Evolutionary conservation across 2,888 invertebrate species (phyloP).

Genomic region (Orthosia gracilis): DNA sequence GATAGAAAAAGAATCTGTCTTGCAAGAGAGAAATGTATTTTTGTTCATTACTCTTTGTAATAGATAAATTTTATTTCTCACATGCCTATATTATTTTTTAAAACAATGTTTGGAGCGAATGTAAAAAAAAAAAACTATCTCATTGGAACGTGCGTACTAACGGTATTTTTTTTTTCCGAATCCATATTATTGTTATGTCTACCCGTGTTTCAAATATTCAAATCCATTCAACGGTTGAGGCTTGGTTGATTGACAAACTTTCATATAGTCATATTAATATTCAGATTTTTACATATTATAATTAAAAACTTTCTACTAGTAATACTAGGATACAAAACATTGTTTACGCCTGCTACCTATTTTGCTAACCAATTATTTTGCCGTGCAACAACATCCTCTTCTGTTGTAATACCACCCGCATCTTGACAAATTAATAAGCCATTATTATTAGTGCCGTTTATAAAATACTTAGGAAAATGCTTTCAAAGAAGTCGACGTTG

Average conservation of each 20-base stretch:
- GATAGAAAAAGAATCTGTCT: neutral
- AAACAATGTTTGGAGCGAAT: too few species aligned
- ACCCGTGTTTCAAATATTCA: too few species aligned
- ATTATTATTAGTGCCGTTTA: neutral
- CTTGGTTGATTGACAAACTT: too few species aligned
- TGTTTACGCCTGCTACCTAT: neutral
- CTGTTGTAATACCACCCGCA: neutral
- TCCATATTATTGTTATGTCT: too few species aligned
- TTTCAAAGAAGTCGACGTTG: neutral
- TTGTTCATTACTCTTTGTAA: conserved; percentile 17
- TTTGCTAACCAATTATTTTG: neutral
- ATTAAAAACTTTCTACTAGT: too few species aligned
- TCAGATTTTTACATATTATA: too few species aligned
- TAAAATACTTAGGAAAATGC: neutral
- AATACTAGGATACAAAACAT: too few species aligned
- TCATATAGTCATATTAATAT: too few species aligned
- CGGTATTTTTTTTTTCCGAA: too few species aligned
- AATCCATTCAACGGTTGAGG: too few species aligned
- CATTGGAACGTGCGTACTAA: too few species aligned
- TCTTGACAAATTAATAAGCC: neutral
- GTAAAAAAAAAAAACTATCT: too few species aligned
- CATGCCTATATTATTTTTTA: neutral
- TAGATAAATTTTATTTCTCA: neutral
- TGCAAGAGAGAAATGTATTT: conserved; percentile 2
- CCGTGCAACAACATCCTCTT: neutral